Conservation (phyloP, 2,888 invertebrate genomes). For the Junonia oenone region DNA sequence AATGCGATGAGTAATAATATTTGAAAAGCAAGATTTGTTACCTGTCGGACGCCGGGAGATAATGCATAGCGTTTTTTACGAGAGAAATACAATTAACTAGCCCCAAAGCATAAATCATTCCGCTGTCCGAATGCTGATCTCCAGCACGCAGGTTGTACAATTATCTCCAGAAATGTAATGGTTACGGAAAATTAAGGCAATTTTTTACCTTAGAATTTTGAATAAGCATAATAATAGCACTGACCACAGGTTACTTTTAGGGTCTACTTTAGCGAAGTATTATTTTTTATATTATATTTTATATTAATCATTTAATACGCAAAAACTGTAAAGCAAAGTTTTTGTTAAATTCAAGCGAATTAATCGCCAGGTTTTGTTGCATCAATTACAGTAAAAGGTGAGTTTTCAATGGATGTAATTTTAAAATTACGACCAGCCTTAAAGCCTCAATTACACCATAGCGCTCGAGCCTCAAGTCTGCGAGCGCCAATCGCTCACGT, state of each 20-base stretch:
- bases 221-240: conserved; percentile 54
- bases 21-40: conserved; percentile 79
- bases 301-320: neutral
- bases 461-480: conserved; percentile 44
- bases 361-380: neutral
- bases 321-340: neutral
- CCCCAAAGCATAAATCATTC: conserved; percentile 65
- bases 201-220: conserved; percentile 46
- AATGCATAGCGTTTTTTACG: conserved; percentile 68
- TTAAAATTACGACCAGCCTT: conserved; percentile 70
- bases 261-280: neutral
- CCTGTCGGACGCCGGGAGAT: conserved; percentile 74
- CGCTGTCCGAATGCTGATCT: conserved; percentile 47
- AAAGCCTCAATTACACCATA: conserved; percentile 62
- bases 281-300: neutral
- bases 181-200: conserved; percentile 43
- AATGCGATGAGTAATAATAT: conserved; percentile 79
- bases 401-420: conserved; percentile 69
- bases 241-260: conserved; percentile 36
- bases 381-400: conserved; percentile 34
- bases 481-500: conserved; percentile 52
- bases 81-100: conserved; percentile 77
- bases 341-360: neutral
- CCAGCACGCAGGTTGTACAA: conserved; percentile 68
- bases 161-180: conserved; percentile 59